These are phyloP conservation scores for Actinia equina DNA, from an alignment of 64 coral and sea anemone genomes.

Conservation along the genomic window DNA sequence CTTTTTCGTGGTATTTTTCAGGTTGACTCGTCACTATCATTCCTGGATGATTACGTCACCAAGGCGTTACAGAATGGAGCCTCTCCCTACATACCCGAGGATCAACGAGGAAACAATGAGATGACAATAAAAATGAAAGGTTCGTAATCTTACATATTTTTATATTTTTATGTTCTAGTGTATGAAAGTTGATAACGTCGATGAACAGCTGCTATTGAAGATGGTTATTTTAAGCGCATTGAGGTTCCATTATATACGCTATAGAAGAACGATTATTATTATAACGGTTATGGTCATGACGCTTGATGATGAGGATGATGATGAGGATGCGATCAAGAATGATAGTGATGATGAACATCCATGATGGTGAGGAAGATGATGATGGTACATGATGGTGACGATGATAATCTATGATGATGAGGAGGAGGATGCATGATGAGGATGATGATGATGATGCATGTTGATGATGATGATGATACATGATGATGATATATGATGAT, in stretches of 20 bases:
- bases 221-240: too few relatives aligned
- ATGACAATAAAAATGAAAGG: not conserved
- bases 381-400: not conserved
- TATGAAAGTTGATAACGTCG: not conserved
- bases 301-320: not conserved
- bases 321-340: not conserved
- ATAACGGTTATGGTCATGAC: not conserved
- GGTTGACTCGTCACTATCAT: conserved; percentile 53
- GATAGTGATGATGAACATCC: not conserved
- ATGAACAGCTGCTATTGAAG: not conserved
- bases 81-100: conserved; percentile 35
- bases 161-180: not conserved
- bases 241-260: too few relatives aligned
- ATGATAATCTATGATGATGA: not conserved
- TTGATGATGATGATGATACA: not conserved
- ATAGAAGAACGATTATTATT: too few relatives aligned
- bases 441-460: not conserved
- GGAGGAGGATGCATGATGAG: not conserved
- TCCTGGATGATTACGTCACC: conserved; percentile 48
- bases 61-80: conserved; percentile 44
- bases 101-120: conserved; percentile 20
- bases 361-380: not conserved
- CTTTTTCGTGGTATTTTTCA: not conserved
- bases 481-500: not conserved
- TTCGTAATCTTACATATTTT: not conserved